A percentile compares a stretch with the other conserved stretches of the same genome.
phyloP scores from a whole-genome alignment of 2,888 invertebrate species.

The Masnerella sp. region DNA sequence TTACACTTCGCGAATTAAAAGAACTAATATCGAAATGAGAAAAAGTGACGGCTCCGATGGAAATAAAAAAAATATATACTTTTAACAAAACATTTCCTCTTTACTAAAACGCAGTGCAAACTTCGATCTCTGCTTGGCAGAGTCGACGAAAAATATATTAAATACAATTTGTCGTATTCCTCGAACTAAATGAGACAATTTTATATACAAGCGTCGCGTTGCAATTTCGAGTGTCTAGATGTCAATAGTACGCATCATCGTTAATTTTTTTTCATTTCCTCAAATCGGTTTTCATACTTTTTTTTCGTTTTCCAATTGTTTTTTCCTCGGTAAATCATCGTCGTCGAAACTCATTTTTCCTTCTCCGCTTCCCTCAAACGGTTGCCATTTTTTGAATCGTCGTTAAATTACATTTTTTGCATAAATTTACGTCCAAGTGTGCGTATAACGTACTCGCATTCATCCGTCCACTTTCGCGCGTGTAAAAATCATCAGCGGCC shows the following conservation, averaged over 20 bases:
- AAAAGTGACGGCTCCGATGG: not conserved
- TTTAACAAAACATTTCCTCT: slow-evolving; percentile 26
- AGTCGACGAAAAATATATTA: slow-evolving; percentile 53
- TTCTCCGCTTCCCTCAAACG: slow-evolving; percentile 21
- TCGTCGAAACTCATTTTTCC: slow-evolving; percentile 9
- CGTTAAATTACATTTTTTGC: slow-evolving; percentile 1
- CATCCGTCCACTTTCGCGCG: slow-evolving; percentile 53
- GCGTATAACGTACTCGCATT: slow-evolving; percentile 56
- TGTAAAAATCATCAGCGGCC: slow-evolving; percentile 34
- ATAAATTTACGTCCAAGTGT: slow-evolving; percentile 39
- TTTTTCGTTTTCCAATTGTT: slow-evolving; percentile 7
- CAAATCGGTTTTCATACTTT: slow-evolving; percentile 3
- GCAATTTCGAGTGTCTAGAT: slow-evolving; percentile 52
- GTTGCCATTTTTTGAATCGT: not conserved
- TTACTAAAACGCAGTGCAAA: slow-evolving; percentile 56
- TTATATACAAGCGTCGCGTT: slow-evolving; percentile 57
- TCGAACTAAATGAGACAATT: slow-evolving; percentile 52
- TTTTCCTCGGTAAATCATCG: slow-evolving; percentile 9
- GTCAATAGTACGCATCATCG: slow-evolving; percentile 52
- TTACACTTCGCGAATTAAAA: slow-evolving; percentile 14
- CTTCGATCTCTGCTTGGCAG: slow-evolving; percentile 54
- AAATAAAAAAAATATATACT: slow-evolving; percentile 7
- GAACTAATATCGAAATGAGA: slow-evolving; percentile 8
- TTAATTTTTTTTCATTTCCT: too few species aligned
- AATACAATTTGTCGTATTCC: slow-evolving; percentile 50